phyloP scores from a whole-genome alignment of 2,113 vertebrate genomes.

The Guaruba guarouba region DNA sequence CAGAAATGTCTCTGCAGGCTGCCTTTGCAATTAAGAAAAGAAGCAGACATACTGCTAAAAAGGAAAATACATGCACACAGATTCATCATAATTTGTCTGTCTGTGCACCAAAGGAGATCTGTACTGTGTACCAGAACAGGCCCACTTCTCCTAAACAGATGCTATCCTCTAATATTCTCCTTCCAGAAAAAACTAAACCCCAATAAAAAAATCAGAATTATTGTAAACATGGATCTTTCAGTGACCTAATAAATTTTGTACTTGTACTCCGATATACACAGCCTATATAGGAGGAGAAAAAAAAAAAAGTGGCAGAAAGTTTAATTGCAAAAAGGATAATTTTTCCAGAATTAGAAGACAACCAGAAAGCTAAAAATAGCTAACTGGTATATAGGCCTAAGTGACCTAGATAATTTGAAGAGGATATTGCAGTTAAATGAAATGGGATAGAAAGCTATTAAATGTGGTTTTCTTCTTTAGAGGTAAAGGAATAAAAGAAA shows the following conservation, averaged over 20 bases:
- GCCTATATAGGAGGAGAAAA: not conserved
- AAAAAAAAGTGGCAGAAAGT: not conserved
- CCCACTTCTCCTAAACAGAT: not conserved
- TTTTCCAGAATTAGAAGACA: not conserved
- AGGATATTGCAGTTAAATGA: not conserved
- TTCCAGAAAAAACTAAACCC: not conserved
- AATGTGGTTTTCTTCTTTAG: not conserved
- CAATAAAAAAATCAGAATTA: not conserved
- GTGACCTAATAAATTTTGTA: not conserved
- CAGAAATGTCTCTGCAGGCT: not conserved
- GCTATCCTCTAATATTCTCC: not conserved
- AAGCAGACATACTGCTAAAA: not conserved
- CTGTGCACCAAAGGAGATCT: not conserved
- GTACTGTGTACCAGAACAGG: not conserved
- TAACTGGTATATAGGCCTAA: not conserved
- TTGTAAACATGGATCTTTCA: not conserved
- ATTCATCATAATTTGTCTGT: not conserved
- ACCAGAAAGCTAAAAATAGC: constrained; percentile 15
- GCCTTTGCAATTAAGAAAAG: not conserved
- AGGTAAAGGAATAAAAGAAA: not conserved
- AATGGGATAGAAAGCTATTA: not conserved
- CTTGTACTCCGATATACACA: not conserved
- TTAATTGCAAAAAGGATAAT: constrained; percentile 13
- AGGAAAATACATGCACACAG: not conserved
- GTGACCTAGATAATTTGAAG: constrained; percentile 15